These are phyloP conservation scores for Formica selysi DNA, from an alignment of 1,140 invertebrate genomes.

Conservation along the genomic window DNA sequence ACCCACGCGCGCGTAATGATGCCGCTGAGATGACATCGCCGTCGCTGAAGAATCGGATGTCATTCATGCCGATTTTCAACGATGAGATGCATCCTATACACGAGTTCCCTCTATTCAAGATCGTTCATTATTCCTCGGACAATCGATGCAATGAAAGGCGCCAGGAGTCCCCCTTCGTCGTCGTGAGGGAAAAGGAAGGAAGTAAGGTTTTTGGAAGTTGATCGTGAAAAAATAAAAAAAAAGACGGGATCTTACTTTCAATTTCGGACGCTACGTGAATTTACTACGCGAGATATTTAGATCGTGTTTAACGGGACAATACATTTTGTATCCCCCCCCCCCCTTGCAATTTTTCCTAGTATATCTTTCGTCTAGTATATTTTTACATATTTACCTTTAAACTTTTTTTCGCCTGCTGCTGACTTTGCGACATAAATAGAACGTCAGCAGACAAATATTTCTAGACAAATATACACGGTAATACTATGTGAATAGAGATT, in stretches of 20 bases:
- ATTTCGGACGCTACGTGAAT: conserved; percentile 35
- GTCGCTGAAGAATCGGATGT: background rate
- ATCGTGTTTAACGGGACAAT: background rate
- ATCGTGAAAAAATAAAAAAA: conserved; percentile 31
- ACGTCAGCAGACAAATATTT: conserved; percentile 7
- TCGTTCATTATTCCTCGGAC: conserved; percentile 54
- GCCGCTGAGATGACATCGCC: background rate
- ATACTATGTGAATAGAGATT: background rate
- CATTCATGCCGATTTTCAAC: conserved; percentile 22
- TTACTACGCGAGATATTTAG: background rate
- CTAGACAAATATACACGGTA: conserved; percentile 8
- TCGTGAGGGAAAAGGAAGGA: background rate
- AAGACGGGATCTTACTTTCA: conserved; percentile 24
- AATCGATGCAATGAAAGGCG: conserved; percentile 54
- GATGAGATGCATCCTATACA: background rate
- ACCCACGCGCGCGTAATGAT: background rate
- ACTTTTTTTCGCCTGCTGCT: conserved; percentile 19
- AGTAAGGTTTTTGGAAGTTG: too few relatives aligned
- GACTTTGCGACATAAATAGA: background rate
- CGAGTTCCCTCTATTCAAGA: conserved; percentile 37
- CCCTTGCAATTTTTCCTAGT: background rate
- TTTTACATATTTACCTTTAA: conserved; percentile 1
- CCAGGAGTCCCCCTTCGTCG: background rate
- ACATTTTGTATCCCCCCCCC: background rate
- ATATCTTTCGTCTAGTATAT: background rate